A percentile compares a stretch with the other conserved stretches of the same genome.
phyloP scores from a whole-genome alignment of 2,113 vertebrate genomes.

The Epinephelus fuscoguttatus region DNA sequence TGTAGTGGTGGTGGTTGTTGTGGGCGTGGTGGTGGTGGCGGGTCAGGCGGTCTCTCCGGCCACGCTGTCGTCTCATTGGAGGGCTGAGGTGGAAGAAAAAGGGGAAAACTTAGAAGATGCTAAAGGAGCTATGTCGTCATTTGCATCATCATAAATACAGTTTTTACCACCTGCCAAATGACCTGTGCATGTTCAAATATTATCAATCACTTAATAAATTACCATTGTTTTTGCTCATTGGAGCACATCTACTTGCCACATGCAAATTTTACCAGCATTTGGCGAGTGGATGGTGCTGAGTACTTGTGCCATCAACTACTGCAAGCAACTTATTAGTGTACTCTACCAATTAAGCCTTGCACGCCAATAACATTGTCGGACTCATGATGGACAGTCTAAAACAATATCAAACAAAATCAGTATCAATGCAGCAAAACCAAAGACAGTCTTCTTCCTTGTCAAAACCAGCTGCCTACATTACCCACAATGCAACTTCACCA shows the following conservation, averaged over 20 bases:
- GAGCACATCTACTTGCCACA: too few species aligned
- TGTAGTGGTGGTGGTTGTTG: conserved; percentile 61
- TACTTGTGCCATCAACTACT: background rate
- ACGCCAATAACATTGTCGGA: background rate
- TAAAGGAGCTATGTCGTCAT: background rate
- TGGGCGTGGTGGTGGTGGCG: conserved; percentile 87
- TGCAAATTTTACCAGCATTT: too few species aligned
- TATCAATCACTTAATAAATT: too few species aligned
- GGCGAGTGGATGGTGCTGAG: too few species aligned
- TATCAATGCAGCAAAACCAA: background rate
- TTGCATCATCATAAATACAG: background rate
- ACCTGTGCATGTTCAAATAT: background rate
- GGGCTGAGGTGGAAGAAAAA: conserved; percentile 83
- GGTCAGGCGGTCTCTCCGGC: conserved; percentile 93
- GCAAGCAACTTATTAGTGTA: background rate
- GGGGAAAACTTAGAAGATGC: background rate
- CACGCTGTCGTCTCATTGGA: conserved; percentile 95
- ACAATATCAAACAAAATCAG: background rate
- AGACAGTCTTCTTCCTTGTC: background rate
- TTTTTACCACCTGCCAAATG: too few species aligned
- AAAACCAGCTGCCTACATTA: background rate
- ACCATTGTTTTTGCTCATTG: too few species aligned
- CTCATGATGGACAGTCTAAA: background rate
- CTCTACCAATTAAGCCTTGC: background rate
- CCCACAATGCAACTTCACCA: too few species aligned